Conservation (phyloP, 2,888 invertebrate genomes). For the Camponotus fellah region DNA sequence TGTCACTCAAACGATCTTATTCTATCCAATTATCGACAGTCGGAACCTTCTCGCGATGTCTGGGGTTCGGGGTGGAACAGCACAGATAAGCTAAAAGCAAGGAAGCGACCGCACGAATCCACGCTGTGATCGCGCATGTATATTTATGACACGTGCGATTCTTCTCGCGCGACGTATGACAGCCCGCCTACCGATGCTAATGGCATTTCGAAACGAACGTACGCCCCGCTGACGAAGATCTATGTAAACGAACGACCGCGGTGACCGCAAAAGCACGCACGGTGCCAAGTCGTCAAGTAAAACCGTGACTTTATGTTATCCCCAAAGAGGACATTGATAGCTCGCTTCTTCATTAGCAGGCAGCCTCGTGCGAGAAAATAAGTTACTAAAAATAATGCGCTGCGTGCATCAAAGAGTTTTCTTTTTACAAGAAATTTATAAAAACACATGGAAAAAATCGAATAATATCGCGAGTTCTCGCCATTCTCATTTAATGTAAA, state of each 20-base stretch:
- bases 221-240: slow-evolving; percentile 53
- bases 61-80: slow-evolving; percentile 52
- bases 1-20: slow-evolving; percentile 70
- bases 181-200: slow-evolving; percentile 64
- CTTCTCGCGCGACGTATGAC: slow-evolving; percentile 60
- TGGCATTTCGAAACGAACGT: slow-evolving; percentile 63
- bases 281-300: slow-evolving; percentile 34
- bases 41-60: slow-evolving; percentile 64
- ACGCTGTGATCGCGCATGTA: slow-evolving; percentile 68
- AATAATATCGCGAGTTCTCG: neutral
- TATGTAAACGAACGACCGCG: slow-evolving; percentile 47
- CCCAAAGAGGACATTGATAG: slow-evolving; percentile 19
- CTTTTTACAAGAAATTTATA: neutral
- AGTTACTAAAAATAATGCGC: slow-evolving; percentile 28
- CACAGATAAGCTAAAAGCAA: slow-evolving; percentile 75
- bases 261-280: slow-evolving; percentile 33
- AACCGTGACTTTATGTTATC: slow-evolving; percentile 29
- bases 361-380: slow-evolving; percentile 13
- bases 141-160: slow-evolving; percentile 76
- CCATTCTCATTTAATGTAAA: neutral
- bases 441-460: neutral
- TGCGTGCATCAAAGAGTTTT: neutral
- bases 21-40: slow-evolving; percentile 79
- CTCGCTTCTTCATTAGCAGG: slow-evolving; percentile 35
- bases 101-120: slow-evolving; percentile 57